These are phyloP conservation scores for Leucoraja ocellata DNA, from an alignment of 2,797 vertebrate species.

Conservation along the genomic window DNA sequence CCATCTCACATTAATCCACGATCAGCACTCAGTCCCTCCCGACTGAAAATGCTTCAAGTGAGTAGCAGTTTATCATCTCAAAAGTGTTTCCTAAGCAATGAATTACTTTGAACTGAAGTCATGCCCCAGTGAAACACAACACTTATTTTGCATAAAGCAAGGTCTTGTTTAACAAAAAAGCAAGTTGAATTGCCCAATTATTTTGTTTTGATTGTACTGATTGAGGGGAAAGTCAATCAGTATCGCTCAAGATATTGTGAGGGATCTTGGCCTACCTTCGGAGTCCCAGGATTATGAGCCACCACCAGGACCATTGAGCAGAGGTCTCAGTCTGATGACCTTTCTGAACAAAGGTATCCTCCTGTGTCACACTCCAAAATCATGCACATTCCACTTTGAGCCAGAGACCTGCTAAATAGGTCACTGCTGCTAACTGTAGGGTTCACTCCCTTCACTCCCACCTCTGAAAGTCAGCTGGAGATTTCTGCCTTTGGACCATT, in stretches of 20 bases:
- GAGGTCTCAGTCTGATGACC: background rate
- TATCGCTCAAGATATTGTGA: background rate
- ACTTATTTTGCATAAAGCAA: background rate
- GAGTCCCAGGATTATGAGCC: background rate
- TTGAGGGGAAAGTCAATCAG: background rate
- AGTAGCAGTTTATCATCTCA: background rate
- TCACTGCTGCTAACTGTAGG: too few species aligned
- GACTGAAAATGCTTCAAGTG: background rate
- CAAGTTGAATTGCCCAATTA: background rate
- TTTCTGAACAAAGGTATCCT: background rate
- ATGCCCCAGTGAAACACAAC: background rate
- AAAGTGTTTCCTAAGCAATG: background rate
- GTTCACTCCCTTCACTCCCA: background rate
- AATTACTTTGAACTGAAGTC: background rate
- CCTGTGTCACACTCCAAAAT: background rate
- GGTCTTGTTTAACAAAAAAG: background rate
- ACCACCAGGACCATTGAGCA: background rate
- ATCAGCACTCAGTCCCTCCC: background rate
- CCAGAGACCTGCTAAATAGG: background rate
- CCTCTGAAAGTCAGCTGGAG: background rate
- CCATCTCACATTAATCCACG: background rate
- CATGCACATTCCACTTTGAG: background rate
- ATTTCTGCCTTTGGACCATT: background rate
- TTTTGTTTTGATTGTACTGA: background rate
- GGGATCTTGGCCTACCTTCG: too few species aligned